A percentile compares a stretch with the other conserved stretches of the same genome.
These are phyloP conservation scores for Unio delphinus DNA, from an alignment of 2,888 invertebrate species.

Conservation along the genomic window DNA sequence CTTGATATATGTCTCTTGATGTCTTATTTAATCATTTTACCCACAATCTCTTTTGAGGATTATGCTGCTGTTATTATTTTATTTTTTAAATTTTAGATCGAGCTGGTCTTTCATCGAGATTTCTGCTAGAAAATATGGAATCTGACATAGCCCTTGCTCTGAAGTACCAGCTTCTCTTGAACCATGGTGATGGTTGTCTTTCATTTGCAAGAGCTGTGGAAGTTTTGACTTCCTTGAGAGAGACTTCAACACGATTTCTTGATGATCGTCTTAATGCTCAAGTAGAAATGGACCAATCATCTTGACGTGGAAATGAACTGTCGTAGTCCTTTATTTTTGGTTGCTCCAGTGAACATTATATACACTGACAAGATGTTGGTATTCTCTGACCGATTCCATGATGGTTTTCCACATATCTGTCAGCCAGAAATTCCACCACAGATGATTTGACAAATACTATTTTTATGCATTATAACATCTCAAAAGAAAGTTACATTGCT, in stretches of 20 bases:
- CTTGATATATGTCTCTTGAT: no score
- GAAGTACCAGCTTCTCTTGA: slow-evolving; percentile 61
- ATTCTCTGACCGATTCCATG: no score
- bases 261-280: slow-evolving; percentile 55
- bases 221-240: slow-evolving; percentile 50
- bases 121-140: slow-evolving; percentile 56
- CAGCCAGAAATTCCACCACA: no score
- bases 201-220: slow-evolving; percentile 51
- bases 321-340: not conserved
- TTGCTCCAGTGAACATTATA: no score
- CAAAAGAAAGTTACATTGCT: no score
- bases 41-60: no score
- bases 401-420: no score
- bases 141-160: slow-evolving; percentile 59
- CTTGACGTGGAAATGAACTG: not conserved
- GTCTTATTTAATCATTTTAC: no score
- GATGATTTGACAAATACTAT: no score
- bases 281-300: slow-evolving; percentile 44
- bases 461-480: no score
- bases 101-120: slow-evolving; percentile 35
- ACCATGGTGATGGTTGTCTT: slow-evolving; percentile 54
- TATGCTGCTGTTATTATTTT: not conserved
- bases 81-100: slow-evolving; percentile 41
- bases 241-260: slow-evolving; percentile 49
- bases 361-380: no score